Evolutionary conservation across 2,888 invertebrate species (phyloP), one percentile per base, ranked within the genome.

Genomic region (Cryptocephalus primarius): DNA sequence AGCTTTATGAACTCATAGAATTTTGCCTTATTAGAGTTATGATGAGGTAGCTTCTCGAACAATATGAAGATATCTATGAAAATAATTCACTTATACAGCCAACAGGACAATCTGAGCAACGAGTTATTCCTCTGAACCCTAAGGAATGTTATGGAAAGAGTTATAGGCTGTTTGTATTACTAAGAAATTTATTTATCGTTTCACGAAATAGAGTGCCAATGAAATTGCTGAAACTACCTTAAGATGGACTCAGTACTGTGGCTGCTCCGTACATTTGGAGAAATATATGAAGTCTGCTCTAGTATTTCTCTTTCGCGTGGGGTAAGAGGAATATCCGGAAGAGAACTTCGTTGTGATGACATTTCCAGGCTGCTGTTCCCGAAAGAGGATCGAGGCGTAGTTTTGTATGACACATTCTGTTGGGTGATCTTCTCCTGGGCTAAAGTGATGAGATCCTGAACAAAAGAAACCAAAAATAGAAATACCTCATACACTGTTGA

Each of bases 171-270:
- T 22, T 6, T 22, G 22, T n/a, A n/a, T n/a, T n/a, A n/a, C n/a
- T n/a, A n/a, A n/a, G n/a, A n/a, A 22, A 22, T 22, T 22, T 22
- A 22, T 22, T 22, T 22, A 22, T 22, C 6, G 2, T 6, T 22
- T 22, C 6, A 22, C 22, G 2, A 4, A 22, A 4, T 22, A 22
- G 22, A 22, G n/a, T n/a, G n/a, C 22, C 22, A 22, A 22, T 41
- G 13, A 13, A 8, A 40, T 14, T 39, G 6, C 11, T 32, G 1
- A 33, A 32, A 10, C 32, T 45, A 52, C 62, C 77, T 73, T 61
- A 88, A 71, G 59, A 88, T 83, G 36, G 87, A 87, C 70, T 89
- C 88, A 6, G 86, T 83, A 59, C 88, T 88, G 65, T 88, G 87
- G 44, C 88, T 87, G 44, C 80, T 83, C 54, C 85, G 78, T 52